Conservation (phyloP, 92 coral and sea anemone species). For the Zoanthus sociatus region DNA sequence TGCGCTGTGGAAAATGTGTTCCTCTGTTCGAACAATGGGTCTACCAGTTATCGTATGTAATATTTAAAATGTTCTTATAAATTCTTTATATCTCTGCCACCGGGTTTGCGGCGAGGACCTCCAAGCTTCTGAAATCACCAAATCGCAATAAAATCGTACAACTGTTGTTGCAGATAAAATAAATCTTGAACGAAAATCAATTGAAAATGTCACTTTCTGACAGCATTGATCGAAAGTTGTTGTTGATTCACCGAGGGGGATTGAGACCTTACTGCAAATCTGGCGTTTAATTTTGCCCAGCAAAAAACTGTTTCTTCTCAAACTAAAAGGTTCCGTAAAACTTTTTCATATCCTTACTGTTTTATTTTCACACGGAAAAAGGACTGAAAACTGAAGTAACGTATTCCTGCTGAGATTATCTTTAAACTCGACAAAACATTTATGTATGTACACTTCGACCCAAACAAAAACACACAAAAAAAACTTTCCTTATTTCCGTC, state of each 20-base stretch:
- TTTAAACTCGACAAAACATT: constrained; percentile 49
- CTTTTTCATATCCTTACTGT: background rate
- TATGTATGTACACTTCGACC: constrained; percentile 24
- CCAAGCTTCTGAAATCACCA: constrained; percentile 25
- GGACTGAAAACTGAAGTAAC: constrained; percentile 35
- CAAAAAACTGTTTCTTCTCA: background rate
- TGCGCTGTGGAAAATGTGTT: constrained; percentile 36
- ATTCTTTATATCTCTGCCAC: constrained; percentile 65
- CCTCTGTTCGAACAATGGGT: constrained; percentile 57
- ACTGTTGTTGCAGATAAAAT: constrained; percentile 23
- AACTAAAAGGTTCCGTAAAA: background rate
- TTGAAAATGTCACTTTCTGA: constrained; percentile 47
- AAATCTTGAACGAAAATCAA: constrained; percentile 38
- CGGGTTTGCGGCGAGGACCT: background rate
- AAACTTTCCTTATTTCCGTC: constrained; percentile 4
- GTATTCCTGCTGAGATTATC: constrained; percentile 40
- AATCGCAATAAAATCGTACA: constrained; percentile 7
- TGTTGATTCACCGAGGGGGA: constrained; percentile 18
- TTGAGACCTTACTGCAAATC: background rate
- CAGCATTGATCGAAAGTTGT: constrained; percentile 13
- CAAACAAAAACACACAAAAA: constrained; percentile 20
- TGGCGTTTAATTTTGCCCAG: background rate
- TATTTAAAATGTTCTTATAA: constrained; percentile 84
- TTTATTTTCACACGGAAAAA: background rate
- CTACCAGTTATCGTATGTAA: constrained; percentile 82